Evolutionary conservation across 2,113 vertebrate species (phyloP).

Genomic region (Puffinus mauretanicus): DNA sequence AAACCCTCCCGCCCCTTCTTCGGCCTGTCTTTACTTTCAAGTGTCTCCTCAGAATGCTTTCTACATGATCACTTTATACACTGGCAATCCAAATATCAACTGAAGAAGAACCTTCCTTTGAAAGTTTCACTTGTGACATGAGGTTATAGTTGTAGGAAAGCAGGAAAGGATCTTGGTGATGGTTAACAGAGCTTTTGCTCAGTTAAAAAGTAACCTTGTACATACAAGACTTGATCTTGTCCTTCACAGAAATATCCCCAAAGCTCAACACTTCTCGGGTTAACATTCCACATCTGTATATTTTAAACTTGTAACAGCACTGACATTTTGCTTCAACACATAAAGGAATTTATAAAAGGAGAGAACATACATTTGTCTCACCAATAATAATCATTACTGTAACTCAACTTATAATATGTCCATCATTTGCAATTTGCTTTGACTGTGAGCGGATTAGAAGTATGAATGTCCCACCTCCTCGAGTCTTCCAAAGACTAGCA

Average conservation of each 20-base stretch:
- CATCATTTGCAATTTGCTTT: not conserved
- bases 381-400: not conserved
- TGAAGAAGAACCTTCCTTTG: not conserved
- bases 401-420: not conserved
- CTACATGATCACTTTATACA: not conserved
- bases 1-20: not conserved
- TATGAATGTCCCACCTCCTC: not conserved
- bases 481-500: not conserved
- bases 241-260: not conserved
- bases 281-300: accelerated
- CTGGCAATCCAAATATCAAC: not conserved
- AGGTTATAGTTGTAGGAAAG: not conserved
- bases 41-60: not conserved
- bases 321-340: not conserved
- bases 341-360: not conserved
- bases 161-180: not conserved
- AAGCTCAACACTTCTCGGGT: not conserved
- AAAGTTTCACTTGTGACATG: not conserved
- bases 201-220: not conserved
- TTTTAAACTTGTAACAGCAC: not conserved
- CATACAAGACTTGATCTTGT: not conserved
- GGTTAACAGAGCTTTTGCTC: not conserved
- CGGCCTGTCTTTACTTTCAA: not conserved
- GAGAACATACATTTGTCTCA: not conserved
- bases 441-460: not conserved